Percentiles rank a stretch among this genome's conserved stretches.
These are phyloP conservation scores for Mythimna ferrago DNA, from an alignment of 2,888 invertebrate species.

Conservation along the genomic window DNA sequence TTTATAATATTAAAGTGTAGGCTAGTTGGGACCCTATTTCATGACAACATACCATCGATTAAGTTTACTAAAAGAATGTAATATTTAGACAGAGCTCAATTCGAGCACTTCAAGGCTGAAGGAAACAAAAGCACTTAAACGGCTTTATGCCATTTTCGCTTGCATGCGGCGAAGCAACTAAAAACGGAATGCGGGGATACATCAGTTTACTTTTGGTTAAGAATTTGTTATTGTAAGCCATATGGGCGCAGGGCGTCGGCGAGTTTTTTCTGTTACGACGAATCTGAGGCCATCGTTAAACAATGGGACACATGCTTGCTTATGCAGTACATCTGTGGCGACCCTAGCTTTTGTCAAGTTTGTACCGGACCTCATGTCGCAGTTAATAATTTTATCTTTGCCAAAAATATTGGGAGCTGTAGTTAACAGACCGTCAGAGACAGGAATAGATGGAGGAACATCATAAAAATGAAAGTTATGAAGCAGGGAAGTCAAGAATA, in stretches of 20 bases:
- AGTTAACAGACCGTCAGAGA: too few species aligned
- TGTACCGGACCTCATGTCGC: constrained; percentile 8
- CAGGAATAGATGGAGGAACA: too few species aligned
- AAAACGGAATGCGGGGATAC: constrained; percentile 82
- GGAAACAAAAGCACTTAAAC: constrained; percentile 71
- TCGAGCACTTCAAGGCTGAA: constrained; percentile 71
- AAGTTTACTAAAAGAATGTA: constrained; percentile 56
- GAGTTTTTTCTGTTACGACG: constrained; percentile 83
- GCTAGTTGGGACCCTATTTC: neutral
- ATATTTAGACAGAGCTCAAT: constrained; percentile 67
- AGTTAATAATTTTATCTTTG: neutral
- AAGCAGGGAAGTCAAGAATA: too few species aligned
- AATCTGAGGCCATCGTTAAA: constrained; percentile 84
- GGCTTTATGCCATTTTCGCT: constrained; percentile 79
- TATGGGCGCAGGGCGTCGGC: constrained; percentile 83
- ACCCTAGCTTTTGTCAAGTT: constrained; percentile 40
- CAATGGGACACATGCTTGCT: constrained; percentile 87
- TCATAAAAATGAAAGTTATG: too few species aligned
- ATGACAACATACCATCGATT: constrained; percentile 37
- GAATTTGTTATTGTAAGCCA: constrained; percentile 89
- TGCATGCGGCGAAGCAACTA: constrained; percentile 64
- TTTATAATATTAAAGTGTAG: too few species aligned
- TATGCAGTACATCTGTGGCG: constrained; percentile 79
- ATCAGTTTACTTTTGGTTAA: constrained; percentile 88
- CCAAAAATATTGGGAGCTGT: neutral